A percentile compares a stretch with the other conserved stretches of the same genome.
Conservation (phyloP, 2,113 vertebrate species). For the Orthonyx spaldingii region DNA sequence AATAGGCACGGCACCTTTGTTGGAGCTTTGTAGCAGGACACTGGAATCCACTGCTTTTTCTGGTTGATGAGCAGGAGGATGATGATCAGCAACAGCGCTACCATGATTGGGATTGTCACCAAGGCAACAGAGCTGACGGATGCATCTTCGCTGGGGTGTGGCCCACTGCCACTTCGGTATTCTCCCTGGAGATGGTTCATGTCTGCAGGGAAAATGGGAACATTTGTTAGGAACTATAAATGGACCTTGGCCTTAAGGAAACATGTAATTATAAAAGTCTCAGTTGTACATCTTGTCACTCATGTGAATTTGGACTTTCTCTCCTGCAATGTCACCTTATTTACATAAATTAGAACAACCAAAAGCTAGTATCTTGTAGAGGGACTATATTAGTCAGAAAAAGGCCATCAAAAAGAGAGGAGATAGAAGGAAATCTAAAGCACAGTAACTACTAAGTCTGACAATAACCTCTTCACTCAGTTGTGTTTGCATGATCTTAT, state of each 20-base stretch:
- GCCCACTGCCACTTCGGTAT: conserved; percentile 71
- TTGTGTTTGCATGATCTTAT: background rate
- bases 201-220: conserved; percentile 64
- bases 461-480: background rate
- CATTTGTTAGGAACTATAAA: background rate
- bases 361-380: background rate
- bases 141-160: conserved; percentile 57
- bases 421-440: background rate
- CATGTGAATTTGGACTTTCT: background rate
- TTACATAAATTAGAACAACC: background rate
- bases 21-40: conserved; percentile 84
- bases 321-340: background rate
- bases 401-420: background rate
- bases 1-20: conserved; percentile 75
- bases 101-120: conserved; percentile 78
- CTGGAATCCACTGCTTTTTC: conserved; percentile 86
- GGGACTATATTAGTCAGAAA: background rate
- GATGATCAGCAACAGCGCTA: conserved; percentile 76
- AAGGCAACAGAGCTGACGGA: conserved; percentile 76
- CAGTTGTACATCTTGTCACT: background rate
- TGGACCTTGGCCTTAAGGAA: background rate
- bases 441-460: background rate
- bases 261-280: background rate
- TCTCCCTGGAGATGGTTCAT: conserved; percentile 81
- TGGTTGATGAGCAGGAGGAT: conserved; percentile 82